These are phyloP conservation scores for Rotaria socialis DNA, from an alignment of 2,888 invertebrate species.

Conservation along the genomic window DNA sequence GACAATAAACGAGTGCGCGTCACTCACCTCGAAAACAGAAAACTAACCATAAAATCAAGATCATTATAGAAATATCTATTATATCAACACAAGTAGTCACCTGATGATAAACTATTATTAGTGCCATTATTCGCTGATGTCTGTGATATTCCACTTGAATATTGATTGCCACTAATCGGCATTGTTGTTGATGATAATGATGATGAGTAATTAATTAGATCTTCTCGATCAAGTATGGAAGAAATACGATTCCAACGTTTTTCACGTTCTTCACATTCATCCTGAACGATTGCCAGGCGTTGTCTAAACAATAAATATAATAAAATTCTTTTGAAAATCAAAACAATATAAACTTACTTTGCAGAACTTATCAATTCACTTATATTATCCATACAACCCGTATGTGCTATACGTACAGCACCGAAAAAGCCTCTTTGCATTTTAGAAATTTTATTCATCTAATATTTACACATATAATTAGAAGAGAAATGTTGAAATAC, in stretches of 20 bases:
- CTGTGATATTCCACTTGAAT: background rate
- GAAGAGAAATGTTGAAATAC: background rate
- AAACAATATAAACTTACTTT: background rate
- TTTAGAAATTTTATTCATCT: constrained; percentile 44
- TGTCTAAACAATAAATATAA: background rate
- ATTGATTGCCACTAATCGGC: background rate
- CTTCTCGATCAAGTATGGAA: constrained; percentile 5
- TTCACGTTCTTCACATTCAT: constrained; percentile 31
- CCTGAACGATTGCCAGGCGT: background rate
- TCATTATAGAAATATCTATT: background rate
- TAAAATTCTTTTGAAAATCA: background rate
- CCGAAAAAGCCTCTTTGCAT: constrained; percentile 41
- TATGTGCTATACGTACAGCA: constrained; percentile 46
- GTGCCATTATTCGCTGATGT: background rate
- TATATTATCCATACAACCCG: constrained; percentile 41
- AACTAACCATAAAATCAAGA: background rate
- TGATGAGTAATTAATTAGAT: background rate
- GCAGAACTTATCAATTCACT: constrained; percentile 34
- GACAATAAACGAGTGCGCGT: background rate
- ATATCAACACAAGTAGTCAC: background rate
- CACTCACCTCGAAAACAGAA: background rate
- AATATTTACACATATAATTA: background rate
- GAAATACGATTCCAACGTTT: constrained; percentile 30
- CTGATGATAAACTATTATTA: background rate
- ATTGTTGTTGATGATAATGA: background rate